Base-by-base conservation (phyloP, 2,797 vertebrate species). In the Neosalanx taihuensis region DNA sequence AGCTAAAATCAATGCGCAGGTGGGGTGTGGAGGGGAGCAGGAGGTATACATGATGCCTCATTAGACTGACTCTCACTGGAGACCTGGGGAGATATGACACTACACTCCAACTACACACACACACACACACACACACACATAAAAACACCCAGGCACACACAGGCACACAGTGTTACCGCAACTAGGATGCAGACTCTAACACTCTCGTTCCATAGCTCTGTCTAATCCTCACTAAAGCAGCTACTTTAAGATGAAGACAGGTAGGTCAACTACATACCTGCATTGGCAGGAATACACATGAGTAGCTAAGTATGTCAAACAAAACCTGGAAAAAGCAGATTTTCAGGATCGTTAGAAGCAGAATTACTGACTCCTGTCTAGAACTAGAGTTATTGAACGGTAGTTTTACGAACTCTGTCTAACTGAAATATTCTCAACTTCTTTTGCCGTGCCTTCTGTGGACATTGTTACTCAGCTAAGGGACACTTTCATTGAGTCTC, bases 11-110 rank as follows among this genome's bases (percentile, higher is more conserved):
- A 13, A 17, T 60, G 63, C 61, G 59, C 85, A 83, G 86, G 84
- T 82, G 82, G 74, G 73, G 74, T 6, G 73, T 70, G 79, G 67
- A 71, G 81, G 76, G 85, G 84, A 87, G 88, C 86, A 82, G 87
- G 86, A 78, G 84, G 85, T 72, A 74, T 69, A 57, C 71, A 72
- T 74, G 81, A 75, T 76, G 81, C 84, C 83, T 89, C 87, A 89
- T 89, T 89, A 90, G 78, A 80, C 76, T 58, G 60, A 72, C 71
- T 72, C 74, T 82, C 76, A 71, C 71, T 3, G 58, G 82, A 82
- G 78, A 83, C 2, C 5, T 59, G 61, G 66, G 70, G 70, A 76
- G 69, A 71, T 58, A 2, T 53, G 13, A 76, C 82, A 80, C 64
- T 82, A 76, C 77, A 77, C 26, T n/a, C 65, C 64, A 35, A 18